phyloP scores from a whole-genome alignment of 2,113 vertebrate species.

The Lynx canadensis region DNA sequence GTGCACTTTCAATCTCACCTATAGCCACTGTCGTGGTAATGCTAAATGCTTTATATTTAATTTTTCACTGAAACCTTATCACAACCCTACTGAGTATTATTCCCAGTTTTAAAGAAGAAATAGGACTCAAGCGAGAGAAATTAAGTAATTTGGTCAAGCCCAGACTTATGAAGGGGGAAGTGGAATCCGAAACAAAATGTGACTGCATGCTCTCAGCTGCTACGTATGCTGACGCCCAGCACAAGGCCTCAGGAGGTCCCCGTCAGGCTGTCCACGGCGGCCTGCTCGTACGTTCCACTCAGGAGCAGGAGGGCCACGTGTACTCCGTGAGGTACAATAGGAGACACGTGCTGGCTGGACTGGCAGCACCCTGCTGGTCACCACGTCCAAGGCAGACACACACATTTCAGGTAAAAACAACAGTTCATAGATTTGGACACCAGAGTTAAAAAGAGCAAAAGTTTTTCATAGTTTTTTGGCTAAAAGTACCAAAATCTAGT shows the following conservation, averaged over 20 bases:
- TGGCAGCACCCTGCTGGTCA: background rate
- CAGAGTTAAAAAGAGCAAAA: background rate
- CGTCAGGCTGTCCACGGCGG: rapidly evolving
- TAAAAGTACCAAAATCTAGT: background rate
- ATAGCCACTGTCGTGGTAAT: background rate
- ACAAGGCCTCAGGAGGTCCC: background rate
- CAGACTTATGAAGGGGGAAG: background rate
- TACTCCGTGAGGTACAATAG: rapidly evolving
- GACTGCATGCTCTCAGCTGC: background rate
- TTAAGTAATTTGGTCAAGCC: background rate
- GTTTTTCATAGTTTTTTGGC: background rate
- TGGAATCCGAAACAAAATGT: background rate
- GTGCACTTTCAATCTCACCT: background rate
- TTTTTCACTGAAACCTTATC: background rate
- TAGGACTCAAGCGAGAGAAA: background rate
- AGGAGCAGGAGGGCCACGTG: too few relatives aligned
- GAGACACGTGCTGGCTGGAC: background rate
- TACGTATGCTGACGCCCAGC: background rate
- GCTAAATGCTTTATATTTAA: background rate
- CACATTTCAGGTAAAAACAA: background rate
- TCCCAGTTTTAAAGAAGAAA: background rate
- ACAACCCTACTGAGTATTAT: background rate
- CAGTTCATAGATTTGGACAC: background rate
- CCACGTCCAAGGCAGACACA: background rate
- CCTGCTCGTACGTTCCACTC: background rate